Conservation (phyloP, 2,888 invertebrate genomes). For the Chaetoderma sp. region DNA sequence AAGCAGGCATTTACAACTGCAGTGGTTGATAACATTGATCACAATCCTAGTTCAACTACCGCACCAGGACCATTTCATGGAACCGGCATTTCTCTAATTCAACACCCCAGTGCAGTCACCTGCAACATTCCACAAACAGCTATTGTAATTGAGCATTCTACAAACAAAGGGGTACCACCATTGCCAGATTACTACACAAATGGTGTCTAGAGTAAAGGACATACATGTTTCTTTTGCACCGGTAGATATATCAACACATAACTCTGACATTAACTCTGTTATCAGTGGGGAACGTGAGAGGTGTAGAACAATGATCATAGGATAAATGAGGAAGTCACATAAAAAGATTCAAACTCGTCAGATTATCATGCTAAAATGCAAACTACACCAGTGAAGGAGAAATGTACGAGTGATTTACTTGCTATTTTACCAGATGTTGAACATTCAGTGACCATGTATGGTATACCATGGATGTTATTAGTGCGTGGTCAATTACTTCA, state of each 20-base stretch:
- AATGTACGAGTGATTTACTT: background rate
- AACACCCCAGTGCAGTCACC: background rate
- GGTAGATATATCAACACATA: no score
- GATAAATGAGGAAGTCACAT: background rate
- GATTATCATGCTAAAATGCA: background rate
- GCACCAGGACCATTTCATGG: conserved; percentile 21
- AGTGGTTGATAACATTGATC: conserved; percentile 24
- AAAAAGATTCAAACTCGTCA: background rate
- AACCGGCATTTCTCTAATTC: conserved; percentile 13
- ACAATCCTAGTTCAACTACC: conserved; percentile 22
- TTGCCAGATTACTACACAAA: background rate
- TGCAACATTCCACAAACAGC: background rate
- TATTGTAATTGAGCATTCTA: background rate
- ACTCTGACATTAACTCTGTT: no score
- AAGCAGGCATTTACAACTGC: conserved; percentile 13
- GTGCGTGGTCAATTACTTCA: background rate
- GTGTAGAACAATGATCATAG: background rate
- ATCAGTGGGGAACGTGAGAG: background rate
- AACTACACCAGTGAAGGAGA: background rate
- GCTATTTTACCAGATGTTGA: background rate
- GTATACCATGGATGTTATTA: background rate
- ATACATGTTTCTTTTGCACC: no score
- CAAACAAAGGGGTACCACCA: background rate
- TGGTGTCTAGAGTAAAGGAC: no score
- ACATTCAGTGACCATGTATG: background rate